These are phyloP conservation scores for Dryadula phaetusa DNA, from an alignment of 2,888 invertebrate species.

Conservation along the genomic window DNA sequence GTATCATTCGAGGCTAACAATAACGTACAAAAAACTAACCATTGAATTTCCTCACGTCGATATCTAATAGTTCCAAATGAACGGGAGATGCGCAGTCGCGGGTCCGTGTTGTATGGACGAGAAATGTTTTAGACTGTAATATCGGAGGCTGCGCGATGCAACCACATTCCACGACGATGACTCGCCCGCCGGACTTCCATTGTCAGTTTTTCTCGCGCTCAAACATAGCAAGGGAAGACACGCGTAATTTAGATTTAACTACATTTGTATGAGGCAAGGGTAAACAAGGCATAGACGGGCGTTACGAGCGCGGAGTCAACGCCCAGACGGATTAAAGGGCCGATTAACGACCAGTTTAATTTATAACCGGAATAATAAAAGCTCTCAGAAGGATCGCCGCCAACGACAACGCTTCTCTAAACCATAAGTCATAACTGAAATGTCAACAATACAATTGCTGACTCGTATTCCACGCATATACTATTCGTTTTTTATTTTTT, in stretches of 20 bases:
- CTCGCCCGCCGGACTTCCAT: constrained; percentile 54
- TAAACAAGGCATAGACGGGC: constrained; percentile 60
- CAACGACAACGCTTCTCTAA: constrained; percentile 54
- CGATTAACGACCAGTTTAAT: constrained; percentile 81
- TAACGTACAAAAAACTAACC: constrained; percentile 73
- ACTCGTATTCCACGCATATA: constrained; percentile 43
- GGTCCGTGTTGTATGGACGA: constrained; percentile 36
- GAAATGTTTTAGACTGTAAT: constrained; percentile 39
- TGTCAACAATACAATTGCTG: constrained; percentile 63
- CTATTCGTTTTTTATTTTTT: constrained; percentile 48
- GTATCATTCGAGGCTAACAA: constrained; percentile 82
- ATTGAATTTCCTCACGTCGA: constrained; percentile 73
- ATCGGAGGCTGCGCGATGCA: constrained; percentile 63
- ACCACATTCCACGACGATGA: constrained; percentile 78
- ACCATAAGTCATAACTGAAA: constrained; percentile 62
- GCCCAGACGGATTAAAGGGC: constrained; percentile 82
- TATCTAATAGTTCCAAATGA: constrained; percentile 58
- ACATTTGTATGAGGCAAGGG: constrained; percentile 56
- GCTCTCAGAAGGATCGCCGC: constrained; percentile 68
- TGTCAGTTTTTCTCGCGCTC: constrained; percentile 51
- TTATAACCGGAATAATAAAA: constrained; percentile 80
- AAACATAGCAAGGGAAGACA: constrained; percentile 57
- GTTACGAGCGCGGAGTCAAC: constrained; percentile 68
- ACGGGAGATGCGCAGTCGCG: constrained; percentile 37
- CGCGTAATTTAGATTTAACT: constrained; percentile 64